Conservation (phyloP, 2,797 vertebrate species). For the Lithobates pipiens region DNA sequence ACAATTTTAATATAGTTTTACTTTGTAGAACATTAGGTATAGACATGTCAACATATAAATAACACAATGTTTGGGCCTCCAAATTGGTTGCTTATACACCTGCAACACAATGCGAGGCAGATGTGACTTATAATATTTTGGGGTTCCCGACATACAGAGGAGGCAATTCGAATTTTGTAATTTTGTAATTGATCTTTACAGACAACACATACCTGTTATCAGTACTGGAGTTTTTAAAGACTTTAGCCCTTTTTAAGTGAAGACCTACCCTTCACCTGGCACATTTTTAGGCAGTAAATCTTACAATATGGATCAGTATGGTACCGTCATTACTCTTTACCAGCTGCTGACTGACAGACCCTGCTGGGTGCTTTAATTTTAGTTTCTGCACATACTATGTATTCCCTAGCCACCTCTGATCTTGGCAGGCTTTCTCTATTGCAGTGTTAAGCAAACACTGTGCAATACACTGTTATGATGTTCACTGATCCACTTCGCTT, state of each 20-base stretch:
- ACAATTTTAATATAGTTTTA: background rate
- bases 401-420: conserved; percentile 20
- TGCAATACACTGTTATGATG: conserved; percentile 41
- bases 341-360: background rate
- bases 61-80: background rate
- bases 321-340: background rate
- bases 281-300: background rate
- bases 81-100: background rate
- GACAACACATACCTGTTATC: background rate
- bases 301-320: background rate
- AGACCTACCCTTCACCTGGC: background rate
- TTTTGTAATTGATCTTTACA: background rate
- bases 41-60: background rate
- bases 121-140: no score
- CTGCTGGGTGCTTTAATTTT: conserved; percentile 1
- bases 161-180: background rate
- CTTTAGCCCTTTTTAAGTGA: background rate
- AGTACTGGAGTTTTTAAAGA: no score
- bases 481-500: conserved; percentile 53
- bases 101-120: no score
- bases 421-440: conserved; percentile 29
- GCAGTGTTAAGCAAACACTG: conserved; percentile 32
- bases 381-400: background rate
- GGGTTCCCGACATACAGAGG: no score
- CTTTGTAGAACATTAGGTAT: no score